Base-by-base conservation (phyloP, 1,140 invertebrate species). In the Bombus vancouverensis region DNA sequence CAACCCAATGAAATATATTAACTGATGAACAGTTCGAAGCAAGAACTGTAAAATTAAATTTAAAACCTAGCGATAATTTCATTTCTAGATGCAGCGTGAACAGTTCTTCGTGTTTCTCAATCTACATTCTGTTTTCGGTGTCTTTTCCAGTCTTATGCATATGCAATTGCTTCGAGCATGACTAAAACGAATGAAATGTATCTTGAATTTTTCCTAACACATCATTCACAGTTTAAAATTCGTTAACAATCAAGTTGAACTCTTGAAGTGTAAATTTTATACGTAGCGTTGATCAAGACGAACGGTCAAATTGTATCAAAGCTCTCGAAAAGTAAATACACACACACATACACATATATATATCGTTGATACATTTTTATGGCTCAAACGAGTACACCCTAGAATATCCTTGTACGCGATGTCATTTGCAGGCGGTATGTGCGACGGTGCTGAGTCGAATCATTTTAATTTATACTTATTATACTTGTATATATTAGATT, bases 401-500 rank as follows among this genome's bases (percentile, higher is more conserved):
- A 32, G 28, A 47, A 53, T 70, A 59, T 32, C 57, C 18, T 32
- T n/a, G 80, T 73, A 57, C 53, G 85, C 85, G 57, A 82, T 66
- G 77, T 85, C 88, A 89, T 88, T 78, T 90, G 79, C 89, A 92
- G 83, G 87, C 87, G 87, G 87, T 88, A 91, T 89, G 86, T 91
- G 91, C 88, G 92, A 92, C 90, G 92, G 91, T 93, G 93, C 91
- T 93, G 92, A 92, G 91, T 92, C 89, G 92, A 92, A 92, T 90
- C 92, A 92, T 91, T 90, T 93, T 94, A 93, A 94, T 94, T 94
- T 94, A 94, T 94, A 94, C 75, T 89, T 90, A 83, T 32, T 83
- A 90, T 62, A 66, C 89, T 94, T 94, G 93, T 94, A 94, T 94
- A 94, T 94, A 94, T 80, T 94, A 94, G 93, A 94, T 84, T 93